These are phyloP conservation scores for Polydrusus tereticollis DNA, from an alignment of 2,888 invertebrate species.

Conservation along the genomic window DNA sequence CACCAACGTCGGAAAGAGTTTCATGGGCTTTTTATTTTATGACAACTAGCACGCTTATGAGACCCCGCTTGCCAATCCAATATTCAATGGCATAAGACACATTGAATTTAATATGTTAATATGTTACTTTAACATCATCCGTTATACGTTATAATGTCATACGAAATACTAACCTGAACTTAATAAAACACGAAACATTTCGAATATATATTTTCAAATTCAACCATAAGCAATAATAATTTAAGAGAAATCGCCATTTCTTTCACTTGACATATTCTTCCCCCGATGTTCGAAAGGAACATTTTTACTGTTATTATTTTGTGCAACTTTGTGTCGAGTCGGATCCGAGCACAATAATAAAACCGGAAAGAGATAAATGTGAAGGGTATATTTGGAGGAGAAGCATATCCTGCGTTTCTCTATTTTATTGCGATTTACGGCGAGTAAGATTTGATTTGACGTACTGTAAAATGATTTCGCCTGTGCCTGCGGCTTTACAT, in stretches of 20 bases:
- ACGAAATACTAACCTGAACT: too few species aligned
- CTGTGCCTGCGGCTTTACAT: not conserved
- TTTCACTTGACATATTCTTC: constrained; percentile 5
- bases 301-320: constrained; percentile 23
- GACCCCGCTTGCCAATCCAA: too few species aligned
- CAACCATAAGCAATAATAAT: not conserved
- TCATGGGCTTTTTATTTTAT: constrained; percentile 6
- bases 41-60: not conserved
- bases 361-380: constrained; percentile 21
- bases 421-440: constrained; percentile 7
- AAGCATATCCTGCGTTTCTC: not conserved
- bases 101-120: too few species aligned
- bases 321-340: constrained; percentile 19
- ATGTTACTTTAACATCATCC: too few species aligned
- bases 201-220: not conserved
- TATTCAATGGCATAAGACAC: too few species aligned
- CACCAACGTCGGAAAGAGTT: not conserved
- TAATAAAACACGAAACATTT: too few species aligned
- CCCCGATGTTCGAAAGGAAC: not conserved
- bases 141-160: too few species aligned
- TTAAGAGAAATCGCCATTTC: not conserved
- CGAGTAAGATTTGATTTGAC: constrained; percentile 1
- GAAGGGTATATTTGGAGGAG: constrained; percentile 11
- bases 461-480: not conserved
- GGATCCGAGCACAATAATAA: constrained; percentile 11